Conservation (phyloP, 1,140 invertebrate species). For the Aphelenchoides avenae region DNA sequence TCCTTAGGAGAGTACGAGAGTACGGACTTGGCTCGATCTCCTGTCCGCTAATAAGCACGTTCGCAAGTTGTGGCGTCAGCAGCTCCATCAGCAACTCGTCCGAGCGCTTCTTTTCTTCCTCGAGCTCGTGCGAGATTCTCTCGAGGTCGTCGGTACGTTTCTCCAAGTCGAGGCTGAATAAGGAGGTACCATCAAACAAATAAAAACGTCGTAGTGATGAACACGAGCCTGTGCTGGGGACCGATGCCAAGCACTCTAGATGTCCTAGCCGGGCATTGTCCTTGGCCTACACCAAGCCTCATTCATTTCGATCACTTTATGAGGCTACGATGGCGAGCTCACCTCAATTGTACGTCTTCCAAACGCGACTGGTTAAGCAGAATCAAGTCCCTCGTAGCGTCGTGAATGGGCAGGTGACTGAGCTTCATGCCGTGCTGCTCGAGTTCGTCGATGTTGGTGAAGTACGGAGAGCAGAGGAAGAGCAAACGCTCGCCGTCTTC, state of each 20-base stretch:
- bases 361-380: slow-evolving; percentile 27
- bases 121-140: no score
- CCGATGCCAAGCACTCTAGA: no score
- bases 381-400: slow-evolving; percentile 21
- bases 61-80: slow-evolving; percentile 26
- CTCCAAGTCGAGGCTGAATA: slow-evolving; percentile 64
- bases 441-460: slow-evolving; percentile 25
- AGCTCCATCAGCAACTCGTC: no score
- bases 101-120: slow-evolving; percentile 27
- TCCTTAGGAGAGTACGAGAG: no score
- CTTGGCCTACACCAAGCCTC: no score
- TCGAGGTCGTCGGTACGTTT: no score
- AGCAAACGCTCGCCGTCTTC: slow-evolving; percentile 14
- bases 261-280: no score
- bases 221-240: neutral
- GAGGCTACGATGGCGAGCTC: no score
- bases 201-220: slow-evolving; percentile 6
- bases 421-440: slow-evolving; percentile 10
- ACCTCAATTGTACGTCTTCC: slow-evolving; percentile 26
- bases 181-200: no score
- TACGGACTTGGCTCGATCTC: slow-evolving; percentile 34
- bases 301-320: no score
- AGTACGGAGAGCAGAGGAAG: slow-evolving; percentile 24
- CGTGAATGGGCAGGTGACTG: slow-evolving; percentile 19
- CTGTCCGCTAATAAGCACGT: slow-evolving; percentile 10